Conservation (phyloP, 2,888 invertebrate species). For the Salpingus planirostris region DNA sequence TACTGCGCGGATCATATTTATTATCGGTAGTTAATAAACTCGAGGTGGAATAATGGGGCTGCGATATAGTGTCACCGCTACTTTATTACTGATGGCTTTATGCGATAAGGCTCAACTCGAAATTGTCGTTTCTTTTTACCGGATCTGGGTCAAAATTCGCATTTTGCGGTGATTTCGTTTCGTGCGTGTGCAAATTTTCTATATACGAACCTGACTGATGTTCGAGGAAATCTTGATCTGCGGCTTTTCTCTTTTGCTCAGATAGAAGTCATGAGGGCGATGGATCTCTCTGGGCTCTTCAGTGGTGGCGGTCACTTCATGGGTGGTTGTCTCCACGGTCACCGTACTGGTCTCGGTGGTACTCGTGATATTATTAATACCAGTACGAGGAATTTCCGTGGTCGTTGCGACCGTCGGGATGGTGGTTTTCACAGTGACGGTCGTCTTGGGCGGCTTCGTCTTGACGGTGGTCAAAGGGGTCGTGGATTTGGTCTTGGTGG, state of each 20-base stretch:
- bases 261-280: slow-evolving; percentile 42
- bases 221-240: slow-evolving; percentile 38
- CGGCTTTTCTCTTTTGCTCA: slow-evolving; percentile 36
- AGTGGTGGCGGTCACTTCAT: slow-evolving; percentile 46
- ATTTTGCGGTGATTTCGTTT: background rate
- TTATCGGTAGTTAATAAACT: too few relatives aligned
- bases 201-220: slow-evolving; percentile 40
- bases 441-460: slow-evolving; percentile 23
- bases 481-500: slow-evolving; percentile 10
- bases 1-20: too few relatives aligned
- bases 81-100: too few relatives aligned
- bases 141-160: background rate
- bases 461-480: slow-evolving; percentile 11
- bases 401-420: slow-evolving; percentile 8
- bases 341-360: slow-evolving; percentile 36
- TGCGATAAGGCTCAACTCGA: too few relatives aligned
- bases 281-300: slow-evolving; percentile 45
- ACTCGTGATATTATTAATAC: slow-evolving; percentile 2
- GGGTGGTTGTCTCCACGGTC: slow-evolving; percentile 48
- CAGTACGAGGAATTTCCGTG: slow-evolving; percentile 24
- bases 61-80: too few relatives aligned
- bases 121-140: too few relatives aligned
- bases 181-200: too few relatives aligned
- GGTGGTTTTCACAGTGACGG: slow-evolving; percentile 21
- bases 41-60: too few relatives aligned